Base-by-base conservation (phyloP, 2,113 vertebrate species). In the Ivindomyrus marchei region DNA sequence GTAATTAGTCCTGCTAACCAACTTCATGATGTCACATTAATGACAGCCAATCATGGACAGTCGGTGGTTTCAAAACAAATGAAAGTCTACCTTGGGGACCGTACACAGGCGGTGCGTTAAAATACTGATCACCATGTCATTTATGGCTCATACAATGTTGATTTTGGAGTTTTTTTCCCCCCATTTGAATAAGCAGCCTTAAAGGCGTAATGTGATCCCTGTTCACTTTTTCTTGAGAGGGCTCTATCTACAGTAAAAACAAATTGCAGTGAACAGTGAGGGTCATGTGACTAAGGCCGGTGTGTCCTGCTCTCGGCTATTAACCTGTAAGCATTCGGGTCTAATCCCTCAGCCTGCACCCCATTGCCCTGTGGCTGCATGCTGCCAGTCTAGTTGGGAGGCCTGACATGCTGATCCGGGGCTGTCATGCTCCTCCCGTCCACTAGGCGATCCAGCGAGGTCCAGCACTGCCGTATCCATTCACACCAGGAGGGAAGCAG, bases 401-500 rank as follows among this genome's bases (percentile, higher is more conserved):
- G 45, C 21, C 47, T 24, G 19, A 24, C 74, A 13, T 85, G 83
- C 42, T 85, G 50, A 53, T 56, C n/a, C 11, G 17, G 5, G 49
- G 13, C 27, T 87, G 27, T 46, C 24, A 49, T n/a, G 10, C 88
- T 36, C 88, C 70, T 36, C 11, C 46, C 80, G 31, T 53, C 47
- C 85, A 24, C 87, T 94, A 99, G 98, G 98, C 97, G 98, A 85
- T 99, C 97, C 0, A 98, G 98, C 24, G 97, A 98, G 36, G 98
- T 99, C 77, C 98, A 99, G 93, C 98, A 99, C 92, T 99, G 98
- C 93, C 97, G 98, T 1, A 99, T 99, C 92, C 98, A 99, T 94
- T 99, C 98, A 0, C 96, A 98, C 13, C 98, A 99, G 94, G 98
- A 99, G 21, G 98, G 98, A 0, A 98, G 98, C 88, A 97, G 97